Base-by-base conservation (phyloP, 1,140 invertebrate genomes). In the Hormaphis cornu region DNA sequence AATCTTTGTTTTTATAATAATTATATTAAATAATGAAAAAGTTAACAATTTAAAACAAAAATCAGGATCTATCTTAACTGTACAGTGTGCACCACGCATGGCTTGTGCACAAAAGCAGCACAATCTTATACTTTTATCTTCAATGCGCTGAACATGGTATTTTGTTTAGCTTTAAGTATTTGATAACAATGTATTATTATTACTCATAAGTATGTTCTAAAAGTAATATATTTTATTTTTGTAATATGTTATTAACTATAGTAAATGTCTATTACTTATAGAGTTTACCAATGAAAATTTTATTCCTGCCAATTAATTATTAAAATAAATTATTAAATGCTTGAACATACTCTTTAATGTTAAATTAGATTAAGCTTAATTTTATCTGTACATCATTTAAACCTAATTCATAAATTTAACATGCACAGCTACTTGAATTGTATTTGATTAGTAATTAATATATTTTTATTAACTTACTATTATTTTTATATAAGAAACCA, bases 141-240 rank as follows among this genome's bases (percentile, higher is more conserved):
- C 24, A 56, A 14, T 37, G 16, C 8, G 18, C 22, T 24, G 8
- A 3, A n/a, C 1, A 37, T 54, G n/a, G 3, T 30, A 22, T 58
- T 1, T 14, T 7, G n/a, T n/a, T n/a, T n/a, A n/a, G n/a, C n/a
- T n/a, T n/a, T n/a, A n/a, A n/a, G n/a, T n/a, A n/a, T n/a, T n/a
- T n/a, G n/a, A n/a, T n/a, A n/a, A n/a, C n/a, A n/a, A n/a, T n/a
- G n/a, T n/a, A n/a, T n/a, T n/a, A n/a, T n/a, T n/a, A n/a, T n/a
- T n/a, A n/a, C n/a, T n/a, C n/a, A n/a, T n/a, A n/a, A n/a, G n/a
- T n/a, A n/a, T n/a, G n/a, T n/a, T n/a, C n/a, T n/a, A n/a, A n/a
- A n/a, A n/a, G n/a, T 24, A 56, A 56, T 35, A 52, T n/a, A 56
- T 56, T 56, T 56, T 40, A 58, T 58, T 58, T 58, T 58, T 58